These are phyloP conservation scores for Syngnathus typhle DNA, from an alignment of 2,113 vertebrate genomes.

Conservation along the genomic window DNA sequence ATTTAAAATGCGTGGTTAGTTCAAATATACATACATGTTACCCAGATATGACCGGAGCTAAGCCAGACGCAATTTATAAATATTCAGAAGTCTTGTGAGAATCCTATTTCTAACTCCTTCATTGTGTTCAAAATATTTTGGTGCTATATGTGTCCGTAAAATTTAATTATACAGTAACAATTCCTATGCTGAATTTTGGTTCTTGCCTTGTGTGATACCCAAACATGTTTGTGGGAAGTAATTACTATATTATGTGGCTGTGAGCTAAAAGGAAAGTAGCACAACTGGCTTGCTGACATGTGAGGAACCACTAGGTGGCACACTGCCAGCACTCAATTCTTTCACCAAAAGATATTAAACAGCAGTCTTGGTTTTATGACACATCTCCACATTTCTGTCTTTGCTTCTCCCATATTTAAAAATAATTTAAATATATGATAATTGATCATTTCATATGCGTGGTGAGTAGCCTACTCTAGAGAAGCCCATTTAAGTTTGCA, in stretches of 20 bases:
- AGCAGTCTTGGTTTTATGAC: background rate
- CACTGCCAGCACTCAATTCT: constrained; percentile 12
- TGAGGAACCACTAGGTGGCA: constrained; percentile 47
- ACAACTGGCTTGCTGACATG: background rate
- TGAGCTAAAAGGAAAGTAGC: constrained; percentile 4
- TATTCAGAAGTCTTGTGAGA: background rate
- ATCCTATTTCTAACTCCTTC: background rate
- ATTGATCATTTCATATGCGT: background rate
- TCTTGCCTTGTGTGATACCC: background rate
- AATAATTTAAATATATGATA: background rate
- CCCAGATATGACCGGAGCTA: background rate
- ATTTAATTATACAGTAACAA: background rate
- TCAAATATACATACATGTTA: background rate
- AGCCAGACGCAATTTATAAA: background rate
- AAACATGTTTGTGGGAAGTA: constrained; percentile 1
- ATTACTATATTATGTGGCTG: background rate
- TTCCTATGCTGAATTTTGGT: constrained; percentile 1
- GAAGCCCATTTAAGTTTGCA: background rate
- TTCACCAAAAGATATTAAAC: background rate
- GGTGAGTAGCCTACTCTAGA: background rate
- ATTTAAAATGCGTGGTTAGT: background rate
- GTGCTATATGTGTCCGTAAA: background rate
- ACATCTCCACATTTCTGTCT: background rate
- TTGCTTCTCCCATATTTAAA: background rate
- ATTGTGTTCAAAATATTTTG: constrained; percentile 1